Percentiles rank a stretch among this genome's conserved stretches.
phyloP scores from a whole-genome alignment of 2,113 vertebrate genomes.

The Pagrus major region DNA sequence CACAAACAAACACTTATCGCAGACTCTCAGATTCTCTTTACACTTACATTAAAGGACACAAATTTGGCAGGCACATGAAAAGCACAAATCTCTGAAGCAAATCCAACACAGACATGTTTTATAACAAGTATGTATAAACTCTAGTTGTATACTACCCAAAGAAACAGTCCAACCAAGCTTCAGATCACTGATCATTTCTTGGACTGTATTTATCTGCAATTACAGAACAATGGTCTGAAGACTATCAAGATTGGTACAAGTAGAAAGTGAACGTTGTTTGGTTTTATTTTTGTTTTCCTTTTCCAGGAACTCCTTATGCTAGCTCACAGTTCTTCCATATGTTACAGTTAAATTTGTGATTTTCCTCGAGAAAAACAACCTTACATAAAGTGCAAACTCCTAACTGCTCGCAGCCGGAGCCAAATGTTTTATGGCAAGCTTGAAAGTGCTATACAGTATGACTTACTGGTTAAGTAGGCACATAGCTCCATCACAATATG shows the following conservation, averaged over 20 bases:
- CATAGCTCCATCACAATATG: background rate
- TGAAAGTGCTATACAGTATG: background rate
- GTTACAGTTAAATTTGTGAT: background rate
- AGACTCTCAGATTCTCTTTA: constrained; percentile 8
- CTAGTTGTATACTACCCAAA: background rate
- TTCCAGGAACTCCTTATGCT: background rate
- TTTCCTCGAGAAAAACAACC: background rate
- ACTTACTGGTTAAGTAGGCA: background rate
- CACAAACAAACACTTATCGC: constrained; percentile 10
- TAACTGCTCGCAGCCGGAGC: no score
- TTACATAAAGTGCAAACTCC: background rate
- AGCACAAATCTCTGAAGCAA: background rate
- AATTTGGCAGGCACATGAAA: constrained; percentile 21
- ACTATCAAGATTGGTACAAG: background rate
- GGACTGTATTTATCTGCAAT: background rate
- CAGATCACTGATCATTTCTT: background rate
- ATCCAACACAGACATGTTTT: constrained; percentile 28
- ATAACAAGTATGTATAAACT: background rate
- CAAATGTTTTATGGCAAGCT: background rate
- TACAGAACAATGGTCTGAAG: background rate
- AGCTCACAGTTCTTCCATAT: background rate
- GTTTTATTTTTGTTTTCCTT: background rate
- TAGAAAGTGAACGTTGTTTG: background rate
- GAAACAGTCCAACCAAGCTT: background rate
- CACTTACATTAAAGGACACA: constrained; percentile 16